A percentile compares a stretch with the other conserved stretches of the same genome.
Evolutionary conservation across 2,888 invertebrate genomes (phyloP).

Genomic region (Pandemis corylana): DNA sequence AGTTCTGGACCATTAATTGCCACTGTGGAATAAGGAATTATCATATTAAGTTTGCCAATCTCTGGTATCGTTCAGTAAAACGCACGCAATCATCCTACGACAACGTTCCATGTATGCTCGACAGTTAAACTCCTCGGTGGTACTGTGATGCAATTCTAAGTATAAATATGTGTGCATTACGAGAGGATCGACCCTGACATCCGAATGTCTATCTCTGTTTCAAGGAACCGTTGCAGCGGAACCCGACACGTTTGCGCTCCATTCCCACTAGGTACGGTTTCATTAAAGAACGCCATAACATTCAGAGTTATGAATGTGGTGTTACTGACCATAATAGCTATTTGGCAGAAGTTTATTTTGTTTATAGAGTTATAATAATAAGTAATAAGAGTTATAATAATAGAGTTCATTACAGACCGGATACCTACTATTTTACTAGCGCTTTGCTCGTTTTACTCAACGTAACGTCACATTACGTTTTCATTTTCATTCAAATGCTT

Average conservation of each 20-base stretch:
- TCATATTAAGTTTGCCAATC: no score
- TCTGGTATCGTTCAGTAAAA: no score
- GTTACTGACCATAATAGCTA: slow-evolving; percentile 16
- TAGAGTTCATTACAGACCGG: neutral
- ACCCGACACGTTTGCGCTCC: slow-evolving; percentile 46
- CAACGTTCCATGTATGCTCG: no score
- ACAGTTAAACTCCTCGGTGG: neutral
- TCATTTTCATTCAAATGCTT: no score
- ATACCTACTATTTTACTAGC: no score
- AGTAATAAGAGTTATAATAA: no score
- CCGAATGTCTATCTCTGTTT: slow-evolving; percentile 50
- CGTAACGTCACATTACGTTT: no score
- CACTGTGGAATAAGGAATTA: no score
- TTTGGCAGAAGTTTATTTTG: neutral
- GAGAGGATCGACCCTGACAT: slow-evolving; percentile 44
- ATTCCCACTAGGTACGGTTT: slow-evolving; percentile 42
- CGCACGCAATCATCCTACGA: no score
- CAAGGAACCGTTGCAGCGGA: slow-evolving; percentile 55
- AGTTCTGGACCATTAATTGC: no score
- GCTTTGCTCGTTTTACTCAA: no score
- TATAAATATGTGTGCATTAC: slow-evolving; percentile 44
- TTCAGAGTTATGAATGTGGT: slow-evolving; percentile 24
- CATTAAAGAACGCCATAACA: slow-evolving; percentile 40
- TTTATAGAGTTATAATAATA: no score
- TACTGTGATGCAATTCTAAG: slow-evolving; percentile 48